phyloP scores from a whole-genome alignment of 2,888 invertebrate genomes.

The Rosalia funebris region DNA sequence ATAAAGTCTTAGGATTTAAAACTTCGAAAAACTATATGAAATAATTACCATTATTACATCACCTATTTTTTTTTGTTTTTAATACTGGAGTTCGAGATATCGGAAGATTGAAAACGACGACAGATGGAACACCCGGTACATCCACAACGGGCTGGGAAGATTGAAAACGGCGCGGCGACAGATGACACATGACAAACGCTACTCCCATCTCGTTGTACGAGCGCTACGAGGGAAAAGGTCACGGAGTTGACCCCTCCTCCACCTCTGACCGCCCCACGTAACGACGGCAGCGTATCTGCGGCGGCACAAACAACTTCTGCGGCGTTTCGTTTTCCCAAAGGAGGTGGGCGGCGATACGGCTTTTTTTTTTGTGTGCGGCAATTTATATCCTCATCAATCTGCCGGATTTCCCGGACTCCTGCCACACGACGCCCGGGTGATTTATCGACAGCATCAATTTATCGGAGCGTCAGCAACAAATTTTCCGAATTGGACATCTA shows the following conservation, averaged over 20 bases:
- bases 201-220: conserved; percentile 24
- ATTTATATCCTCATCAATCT: conserved; percentile 26
- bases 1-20: too few species aligned
- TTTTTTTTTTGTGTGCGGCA: background rate
- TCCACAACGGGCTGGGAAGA: too few species aligned
- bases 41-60: too few species aligned
- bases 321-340: conserved; percentile 7
- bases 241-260: conserved; percentile 22
- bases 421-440: background rate
- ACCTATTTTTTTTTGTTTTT: too few species aligned
- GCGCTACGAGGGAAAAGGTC: conserved; percentile 19
- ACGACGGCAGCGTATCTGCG: conserved; percentile 12
- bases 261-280: conserved; percentile 20
- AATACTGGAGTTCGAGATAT: too few species aligned
- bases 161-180: too few species aligned
- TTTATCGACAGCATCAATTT: background rate
- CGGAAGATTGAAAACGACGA: too few species aligned
- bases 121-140: too few species aligned
- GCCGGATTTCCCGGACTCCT: background rate
- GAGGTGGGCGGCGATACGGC: conserved; percentile 9
- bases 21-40: too few species aligned
- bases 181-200: conserved; percentile 28
- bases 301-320: conserved; percentile 2
- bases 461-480: background rate
- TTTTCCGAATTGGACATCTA: background rate